phyloP scores from a whole-genome alignment of 1,140 invertebrate genomes.

The Fragariocoptes setiger region DNA sequence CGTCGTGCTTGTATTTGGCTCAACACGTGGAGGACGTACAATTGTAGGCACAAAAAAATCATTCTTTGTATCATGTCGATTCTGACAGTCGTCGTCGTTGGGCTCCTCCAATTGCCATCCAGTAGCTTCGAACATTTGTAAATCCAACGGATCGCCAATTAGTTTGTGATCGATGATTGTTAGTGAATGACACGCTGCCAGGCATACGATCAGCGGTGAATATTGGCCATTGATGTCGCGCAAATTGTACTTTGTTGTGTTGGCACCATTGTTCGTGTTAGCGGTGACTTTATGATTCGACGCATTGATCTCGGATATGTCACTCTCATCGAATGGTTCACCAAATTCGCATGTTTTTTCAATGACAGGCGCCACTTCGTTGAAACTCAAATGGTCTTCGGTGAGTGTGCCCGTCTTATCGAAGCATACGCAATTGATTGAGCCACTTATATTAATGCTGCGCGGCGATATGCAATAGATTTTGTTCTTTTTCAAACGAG shows the following conservation, averaged over 20 bases:
- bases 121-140: constrained; percentile 60
- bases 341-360: constrained; percentile 6
- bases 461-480: constrained; percentile 71
- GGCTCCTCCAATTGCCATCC: constrained; percentile 59
- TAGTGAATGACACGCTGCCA: constrained; percentile 47
- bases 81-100: no score
- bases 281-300: neutral
- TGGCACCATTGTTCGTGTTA: no score
- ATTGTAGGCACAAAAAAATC: constrained; percentile 56
- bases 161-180: constrained; percentile 40
- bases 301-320: neutral
- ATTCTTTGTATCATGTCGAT: constrained; percentile 49
- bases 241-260: no score
- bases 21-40: constrained; percentile 26
- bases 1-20: neutral
- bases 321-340: neutral
- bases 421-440: constrained; percentile 69
- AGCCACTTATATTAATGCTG: constrained; percentile 64
- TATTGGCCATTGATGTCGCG: neutral
- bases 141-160: constrained; percentile 46
- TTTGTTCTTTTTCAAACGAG: constrained; percentile 33
- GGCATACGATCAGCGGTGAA: constrained; percentile 19
- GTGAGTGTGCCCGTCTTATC: constrained; percentile 89
- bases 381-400: constrained; percentile 71
- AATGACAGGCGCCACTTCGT: constrained; percentile 39